Evolutionary conservation across 1,140 invertebrate species (phyloP).

Genomic region (Dysdera silvatica): DNA sequence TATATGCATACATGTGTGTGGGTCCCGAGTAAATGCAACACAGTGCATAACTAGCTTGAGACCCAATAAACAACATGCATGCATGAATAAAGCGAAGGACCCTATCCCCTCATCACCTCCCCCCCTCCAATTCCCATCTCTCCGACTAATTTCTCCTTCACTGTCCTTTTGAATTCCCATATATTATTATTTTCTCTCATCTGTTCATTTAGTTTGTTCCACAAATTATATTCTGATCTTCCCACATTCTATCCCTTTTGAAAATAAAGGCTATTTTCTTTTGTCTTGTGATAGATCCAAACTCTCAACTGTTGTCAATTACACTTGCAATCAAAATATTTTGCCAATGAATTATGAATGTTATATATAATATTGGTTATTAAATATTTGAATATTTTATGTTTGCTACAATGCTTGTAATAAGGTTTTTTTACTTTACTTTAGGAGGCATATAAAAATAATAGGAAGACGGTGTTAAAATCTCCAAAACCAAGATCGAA

Average conservation of each 20-base stretch:
- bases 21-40: too few relatives aligned
- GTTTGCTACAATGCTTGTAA: background rate
- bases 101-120: too few relatives aligned
- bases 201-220: too few relatives aligned
- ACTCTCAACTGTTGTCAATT: background rate
- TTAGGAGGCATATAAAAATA: slow-evolving; percentile 9
- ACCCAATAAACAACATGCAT: too few relatives aligned
- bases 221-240: too few relatives aligned
- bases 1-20: too few relatives aligned
- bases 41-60: too few relatives aligned
- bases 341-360: background rate
- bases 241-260: background rate
- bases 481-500: background rate
- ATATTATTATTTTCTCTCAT: too few relatives aligned
- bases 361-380: background rate
- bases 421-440: background rate
- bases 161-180: too few relatives aligned
- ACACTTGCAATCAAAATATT: background rate
- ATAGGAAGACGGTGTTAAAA: background rate
- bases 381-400: background rate
- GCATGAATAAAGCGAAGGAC: too few relatives aligned
- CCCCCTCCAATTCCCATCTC: too few relatives aligned
- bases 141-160: too few relatives aligned
- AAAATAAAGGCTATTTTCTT: slow-evolving; percentile 10
- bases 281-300: slow-evolving; percentile 6